These are phyloP conservation scores for Eupithecia vulgata DNA, from an alignment of 2,888 invertebrate genomes.

Conservation along the genomic window DNA sequence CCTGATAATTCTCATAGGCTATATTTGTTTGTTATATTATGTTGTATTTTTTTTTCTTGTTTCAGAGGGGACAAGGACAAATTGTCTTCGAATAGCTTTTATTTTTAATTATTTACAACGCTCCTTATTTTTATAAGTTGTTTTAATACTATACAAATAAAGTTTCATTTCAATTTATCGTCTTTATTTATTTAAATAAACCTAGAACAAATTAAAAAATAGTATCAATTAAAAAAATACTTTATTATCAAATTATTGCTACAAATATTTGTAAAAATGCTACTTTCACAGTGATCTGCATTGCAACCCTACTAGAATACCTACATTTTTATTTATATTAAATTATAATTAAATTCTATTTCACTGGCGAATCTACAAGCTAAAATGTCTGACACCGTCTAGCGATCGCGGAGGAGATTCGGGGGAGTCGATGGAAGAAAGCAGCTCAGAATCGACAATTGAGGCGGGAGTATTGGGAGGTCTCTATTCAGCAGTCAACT, in stretches of 20 bases:
- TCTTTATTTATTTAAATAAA: conserved; percentile 1
- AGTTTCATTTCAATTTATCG: not conserved
- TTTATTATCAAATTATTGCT: not conserved
- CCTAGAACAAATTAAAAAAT: not conserved
- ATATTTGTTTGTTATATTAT: not conserved
- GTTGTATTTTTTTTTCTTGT: conserved; percentile 40
- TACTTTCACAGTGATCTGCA: not conserved
- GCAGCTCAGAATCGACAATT: not conserved
- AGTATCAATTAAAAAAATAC: not conserved
- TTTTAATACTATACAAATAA: conserved; percentile 20
- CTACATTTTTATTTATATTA: too few relatives aligned
- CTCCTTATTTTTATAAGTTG: conserved; percentile 32
- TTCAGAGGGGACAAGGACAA: conserved; percentile 67
- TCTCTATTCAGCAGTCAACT: not conserved
- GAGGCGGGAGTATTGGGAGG: not conserved
- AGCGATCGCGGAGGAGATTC: too few relatives aligned
- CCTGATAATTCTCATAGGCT: not conserved
- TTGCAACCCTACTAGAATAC: not conserved
- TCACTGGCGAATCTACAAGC: too few relatives aligned
- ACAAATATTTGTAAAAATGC: not conserved
- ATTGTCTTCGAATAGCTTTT: conserved; percentile 68
- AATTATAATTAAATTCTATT: too few relatives aligned
- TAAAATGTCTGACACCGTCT: too few relatives aligned
- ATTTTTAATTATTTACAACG: conserved; percentile 51
- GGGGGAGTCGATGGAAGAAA: too few relatives aligned